Base-by-base conservation (phyloP, 2,113 vertebrate genomes). In the Pitta sordida region DNA sequence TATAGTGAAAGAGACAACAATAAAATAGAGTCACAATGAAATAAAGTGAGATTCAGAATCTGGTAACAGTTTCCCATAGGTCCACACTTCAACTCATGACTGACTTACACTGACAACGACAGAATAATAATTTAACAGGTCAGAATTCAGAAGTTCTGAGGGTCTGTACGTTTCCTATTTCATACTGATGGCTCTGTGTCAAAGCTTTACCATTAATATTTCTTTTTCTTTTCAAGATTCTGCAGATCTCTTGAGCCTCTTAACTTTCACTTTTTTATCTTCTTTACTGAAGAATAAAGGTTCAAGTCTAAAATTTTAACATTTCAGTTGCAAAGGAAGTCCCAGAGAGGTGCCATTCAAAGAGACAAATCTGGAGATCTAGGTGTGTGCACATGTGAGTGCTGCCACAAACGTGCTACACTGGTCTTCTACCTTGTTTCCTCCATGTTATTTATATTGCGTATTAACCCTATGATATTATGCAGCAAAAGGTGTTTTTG, bases 251-350 rank as follows among this genome's bases (percentile, higher is more conserved):
- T 74, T 53, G 48, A 96, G 60, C 39, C 52, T 67, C 55, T 58
- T 56, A 62, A 49, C 44, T 74, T 65, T 34, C 17, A n/a, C 63
- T 90, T 95, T 94, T 51, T 62, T 41, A 93, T 85, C 30, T 74
- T 91, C 62, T 89, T 68, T 93, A 41, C 55, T 23, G 27, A 46
- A 77, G 24, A 95, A 91, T 63, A 88, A 93, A 95, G n/a, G 24
- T 27, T 15, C 11, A 93, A 76, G 44, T 62, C 58, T 41, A 83
- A 86, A 80, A 70, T 69, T 74, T 76, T 67, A 60, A 46, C 39
- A 6, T 73, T 64, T 76, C 62, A 56, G 37, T 43, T 9, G 8
- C 68, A 67, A 79, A 76, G 67, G 48, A 49, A 71, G 71, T 32
- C 84, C 29, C 82, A 64, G 52, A 75, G 24, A 29, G 18, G 4